Evolutionary conservation across 2,888 invertebrate genomes (phyloP).

Genomic region (Melikaiella ostensackeni): DNA sequence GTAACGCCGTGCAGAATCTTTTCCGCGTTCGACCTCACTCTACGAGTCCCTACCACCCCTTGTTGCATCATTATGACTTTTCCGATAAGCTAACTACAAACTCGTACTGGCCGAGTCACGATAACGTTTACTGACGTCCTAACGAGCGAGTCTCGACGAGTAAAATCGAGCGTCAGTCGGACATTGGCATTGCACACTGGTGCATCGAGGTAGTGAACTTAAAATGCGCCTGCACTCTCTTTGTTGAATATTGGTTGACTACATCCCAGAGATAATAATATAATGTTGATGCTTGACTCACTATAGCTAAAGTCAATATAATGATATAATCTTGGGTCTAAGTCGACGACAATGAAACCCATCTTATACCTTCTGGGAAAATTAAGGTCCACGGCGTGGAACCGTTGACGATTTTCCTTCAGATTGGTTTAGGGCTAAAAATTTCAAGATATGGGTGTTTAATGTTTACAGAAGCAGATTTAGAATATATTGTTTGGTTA

Average conservation of each 20-base stretch:
- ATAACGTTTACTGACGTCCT: slow-evolving; percentile 27
- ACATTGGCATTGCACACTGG: slow-evolving; percentile 50
- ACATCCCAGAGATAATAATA: slow-evolving; percentile 12
- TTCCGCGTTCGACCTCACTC: slow-evolving; percentile 9
- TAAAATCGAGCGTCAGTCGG: slow-evolving; percentile 44
- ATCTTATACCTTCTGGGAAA: background rate
- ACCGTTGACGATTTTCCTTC: background rate
- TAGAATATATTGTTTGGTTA: background rate
- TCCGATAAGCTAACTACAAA: slow-evolving; percentile 20
- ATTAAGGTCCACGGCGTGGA: background rate
- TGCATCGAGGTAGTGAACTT: slow-evolving; percentile 45
- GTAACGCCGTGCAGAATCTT: slow-evolving; percentile 4
- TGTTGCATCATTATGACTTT: slow-evolving; percentile 11
- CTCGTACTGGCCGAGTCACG: slow-evolving; percentile 24
- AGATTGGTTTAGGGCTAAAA: background rate
- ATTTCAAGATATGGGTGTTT: background rate
- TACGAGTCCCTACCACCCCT: background rate
- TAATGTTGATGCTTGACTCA: background rate
- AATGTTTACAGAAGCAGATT: background rate
- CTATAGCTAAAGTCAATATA: slow-evolving; percentile 5
- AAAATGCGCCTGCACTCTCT: slow-evolving; percentile 43
- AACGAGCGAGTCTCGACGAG: slow-evolving; percentile 17
- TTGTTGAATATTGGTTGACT: slow-evolving; percentile 50
- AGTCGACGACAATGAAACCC: slow-evolving; percentile 4
- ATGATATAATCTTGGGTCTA: background rate